Conservation (phyloP, 2,113 vertebrate genomes). For the Corythoichthys haematopterus region DNA sequence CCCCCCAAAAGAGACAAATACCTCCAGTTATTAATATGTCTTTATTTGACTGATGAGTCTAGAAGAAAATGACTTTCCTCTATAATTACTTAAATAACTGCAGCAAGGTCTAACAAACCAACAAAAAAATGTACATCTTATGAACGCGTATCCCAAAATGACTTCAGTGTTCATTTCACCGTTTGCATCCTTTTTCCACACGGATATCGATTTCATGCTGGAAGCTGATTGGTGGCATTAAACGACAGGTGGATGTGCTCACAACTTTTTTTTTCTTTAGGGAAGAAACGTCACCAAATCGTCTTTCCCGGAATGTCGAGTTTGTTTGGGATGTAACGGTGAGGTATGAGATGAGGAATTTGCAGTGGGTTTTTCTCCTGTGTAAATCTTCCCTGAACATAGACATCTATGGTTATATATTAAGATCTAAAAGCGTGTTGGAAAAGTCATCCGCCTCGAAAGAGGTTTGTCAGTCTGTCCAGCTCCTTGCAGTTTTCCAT, state of each 20-base stretch:
- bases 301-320: conserved; percentile 27
- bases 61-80: conserved; percentile 60
- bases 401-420: conserved; percentile 61
- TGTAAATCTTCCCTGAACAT: conserved; percentile 55
- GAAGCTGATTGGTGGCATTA: conserved; percentile 29
- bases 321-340: conserved; percentile 33
- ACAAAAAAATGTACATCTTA: conserved; percentile 67
- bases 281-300: too few species aligned
- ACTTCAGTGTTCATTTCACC: conserved; percentile 7
- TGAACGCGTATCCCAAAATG: conserved; percentile 38
- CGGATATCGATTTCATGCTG: conserved; percentile 19
- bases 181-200: conserved; percentile 9
- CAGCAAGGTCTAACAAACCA: conserved; percentile 64
- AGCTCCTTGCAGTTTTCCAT: conserved; percentile 97
- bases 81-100: conserved; percentile 69
- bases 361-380: conserved; percentile 48
- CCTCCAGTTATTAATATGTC: conserved; percentile 49
- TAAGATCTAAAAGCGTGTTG: conserved; percentile 46
- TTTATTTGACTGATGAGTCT: conserved; percentile 75
- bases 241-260: conserved; percentile 27
- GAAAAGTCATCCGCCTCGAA: conserved; percentile 81
- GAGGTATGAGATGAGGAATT: conserved; percentile 16
- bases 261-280: conserved; percentile 15
- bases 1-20: conserved; percentile 10
- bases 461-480: conserved; percentile 88